Percentiles rank a stretch among this genome's conserved stretches.
These are phyloP conservation scores for Telmatochromis sp. DNA, from an alignment of 2,113 vertebrate species.

Conservation along the genomic window DNA sequence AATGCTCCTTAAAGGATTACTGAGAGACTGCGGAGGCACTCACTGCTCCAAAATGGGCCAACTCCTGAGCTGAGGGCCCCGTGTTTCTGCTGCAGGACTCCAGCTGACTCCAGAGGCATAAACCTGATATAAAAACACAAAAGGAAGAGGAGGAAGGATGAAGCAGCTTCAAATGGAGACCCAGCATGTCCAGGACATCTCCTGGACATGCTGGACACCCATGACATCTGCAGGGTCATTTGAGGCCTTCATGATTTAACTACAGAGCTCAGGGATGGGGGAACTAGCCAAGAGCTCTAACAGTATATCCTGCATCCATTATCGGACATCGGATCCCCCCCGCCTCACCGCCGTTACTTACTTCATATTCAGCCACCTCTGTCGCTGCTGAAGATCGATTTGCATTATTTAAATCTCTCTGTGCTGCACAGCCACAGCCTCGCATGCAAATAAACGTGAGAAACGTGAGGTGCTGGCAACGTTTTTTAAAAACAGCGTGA, in stretches of 20 bases:
- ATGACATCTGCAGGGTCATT: not conserved
- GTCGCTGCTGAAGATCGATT: not conserved
- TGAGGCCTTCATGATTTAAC: not conserved
- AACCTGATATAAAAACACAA: not conserved
- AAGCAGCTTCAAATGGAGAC: not conserved
- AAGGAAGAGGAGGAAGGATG: not conserved
- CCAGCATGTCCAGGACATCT: not conserved
- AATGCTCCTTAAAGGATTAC: conserved; percentile 48
- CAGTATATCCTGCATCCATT: not conserved
- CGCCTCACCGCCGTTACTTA: not conserved
- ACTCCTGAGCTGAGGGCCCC: not conserved
- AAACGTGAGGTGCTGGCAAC: not conserved
- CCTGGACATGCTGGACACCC: not conserved
- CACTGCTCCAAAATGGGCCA: not conserved
- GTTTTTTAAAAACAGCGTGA: not conserved
- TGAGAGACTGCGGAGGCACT: not conserved
- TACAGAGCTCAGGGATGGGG: not conserved
- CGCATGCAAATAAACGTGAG: not conserved
- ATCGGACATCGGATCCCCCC: not conserved
- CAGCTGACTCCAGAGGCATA: not conserved
- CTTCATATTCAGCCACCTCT: not conserved
- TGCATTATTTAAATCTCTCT: not conserved
- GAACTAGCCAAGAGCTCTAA: not conserved
- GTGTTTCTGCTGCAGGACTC: not conserved
- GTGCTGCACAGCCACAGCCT: not conserved